These are phyloP conservation scores for Stegastes partitus DNA, from an alignment of 2,113 vertebrate genomes.

Conservation along the genomic window DNA sequence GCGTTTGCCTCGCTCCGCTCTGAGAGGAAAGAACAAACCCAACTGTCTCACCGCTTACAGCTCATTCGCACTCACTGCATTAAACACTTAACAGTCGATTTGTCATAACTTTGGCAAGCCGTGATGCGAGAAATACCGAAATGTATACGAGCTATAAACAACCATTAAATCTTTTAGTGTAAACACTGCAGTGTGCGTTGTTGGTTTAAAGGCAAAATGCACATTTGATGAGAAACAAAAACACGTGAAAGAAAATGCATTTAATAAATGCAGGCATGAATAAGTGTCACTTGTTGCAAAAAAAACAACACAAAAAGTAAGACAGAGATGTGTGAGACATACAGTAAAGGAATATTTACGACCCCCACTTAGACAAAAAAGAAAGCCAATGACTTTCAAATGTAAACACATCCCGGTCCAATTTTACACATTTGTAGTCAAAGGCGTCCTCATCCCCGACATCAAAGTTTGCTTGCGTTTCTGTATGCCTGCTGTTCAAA, in stretches of 20 bases:
- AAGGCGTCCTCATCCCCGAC: slow-evolving; percentile 20
- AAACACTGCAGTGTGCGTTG: background rate
- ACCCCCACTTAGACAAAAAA: background rate
- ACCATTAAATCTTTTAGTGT: background rate
- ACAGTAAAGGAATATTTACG: background rate
- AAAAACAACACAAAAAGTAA: background rate
- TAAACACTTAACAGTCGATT: background rate
- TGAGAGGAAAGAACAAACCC: slow-evolving; percentile 17
- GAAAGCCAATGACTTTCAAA: slow-evolving; percentile 30
- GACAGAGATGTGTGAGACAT: background rate
- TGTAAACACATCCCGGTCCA: background rate
- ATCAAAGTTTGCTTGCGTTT: slow-evolving; percentile 42
- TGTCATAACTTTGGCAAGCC: background rate
- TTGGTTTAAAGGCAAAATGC: background rate
- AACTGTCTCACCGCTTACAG: background rate
- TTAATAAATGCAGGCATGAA: background rate
- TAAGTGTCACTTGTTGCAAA: background rate
- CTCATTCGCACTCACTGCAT: background rate
- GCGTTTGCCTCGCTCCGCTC: slow-evolving; percentile 8
- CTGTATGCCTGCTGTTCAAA: slow-evolving; percentile 43
- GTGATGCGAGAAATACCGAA: background rate
- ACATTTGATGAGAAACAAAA: background rate
- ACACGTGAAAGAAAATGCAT: background rate
- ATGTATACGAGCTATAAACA: background rate
- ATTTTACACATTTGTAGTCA: slow-evolving; percentile 41